Evolutionary conservation across 2,888 invertebrate species (phyloP).

Genomic region (Sclerodermus sp.): DNA sequence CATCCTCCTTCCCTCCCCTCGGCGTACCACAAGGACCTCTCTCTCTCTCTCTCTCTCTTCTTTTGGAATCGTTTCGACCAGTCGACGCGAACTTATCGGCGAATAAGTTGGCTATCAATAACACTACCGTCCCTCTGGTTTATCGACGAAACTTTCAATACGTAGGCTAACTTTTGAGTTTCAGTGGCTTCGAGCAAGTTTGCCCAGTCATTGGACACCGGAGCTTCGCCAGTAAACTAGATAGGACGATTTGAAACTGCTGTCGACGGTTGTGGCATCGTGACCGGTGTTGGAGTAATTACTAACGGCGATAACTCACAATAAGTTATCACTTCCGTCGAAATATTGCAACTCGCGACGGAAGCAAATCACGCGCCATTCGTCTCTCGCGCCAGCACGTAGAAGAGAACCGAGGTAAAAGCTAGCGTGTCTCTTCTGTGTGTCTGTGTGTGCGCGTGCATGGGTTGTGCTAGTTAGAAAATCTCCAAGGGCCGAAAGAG

Average conservation of each 20-base stretch:
- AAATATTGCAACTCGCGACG: slow-evolving; percentile 1
- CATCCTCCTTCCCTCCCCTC: too few relatives aligned
- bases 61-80: too few relatives aligned
- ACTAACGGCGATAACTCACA: slow-evolving; percentile 12
- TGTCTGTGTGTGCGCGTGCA: too few relatives aligned
- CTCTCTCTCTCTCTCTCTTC: too few relatives aligned
- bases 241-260: background rate
- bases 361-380: too few relatives aligned
- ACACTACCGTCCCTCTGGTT: background rate
- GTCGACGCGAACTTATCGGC: too few relatives aligned
- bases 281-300: background rate
- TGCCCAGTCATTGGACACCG: slow-evolving; percentile 19
- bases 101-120: background rate
- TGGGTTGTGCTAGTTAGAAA: too few relatives aligned
- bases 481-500: too few relatives aligned
- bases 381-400: too few relatives aligned
- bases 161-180: slow-evolving; percentile 13
- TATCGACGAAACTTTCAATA: slow-evolving; percentile 4
- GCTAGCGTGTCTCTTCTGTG: too few relatives aligned
- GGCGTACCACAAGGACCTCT: too few relatives aligned
- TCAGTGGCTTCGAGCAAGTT: slow-evolving; percentile 23
- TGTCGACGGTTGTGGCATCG: background rate
- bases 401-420: too few relatives aligned
- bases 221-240: slow-evolving; percentile 4
- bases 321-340: slow-evolving; percentile 17